Evolutionary conservation across 2,888 invertebrate genomes (phyloP).

Genomic region (Autographa gamma): DNA sequence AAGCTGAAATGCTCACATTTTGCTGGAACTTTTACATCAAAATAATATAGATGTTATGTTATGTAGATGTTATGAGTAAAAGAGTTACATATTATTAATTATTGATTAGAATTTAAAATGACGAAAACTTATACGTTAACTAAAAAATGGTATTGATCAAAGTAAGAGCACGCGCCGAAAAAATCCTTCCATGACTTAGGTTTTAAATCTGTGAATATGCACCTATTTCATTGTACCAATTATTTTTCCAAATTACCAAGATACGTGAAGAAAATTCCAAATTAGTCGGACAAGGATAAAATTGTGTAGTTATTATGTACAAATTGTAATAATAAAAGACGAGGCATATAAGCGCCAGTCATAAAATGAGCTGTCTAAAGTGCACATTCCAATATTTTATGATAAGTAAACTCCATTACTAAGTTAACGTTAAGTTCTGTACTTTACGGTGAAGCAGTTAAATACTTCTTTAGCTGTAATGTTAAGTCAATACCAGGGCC

Average conservation of each 20-base stretch:
- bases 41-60: too few relatives aligned
- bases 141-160: too few relatives aligned
- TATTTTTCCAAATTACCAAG: too few relatives aligned
- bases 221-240: too few relatives aligned
- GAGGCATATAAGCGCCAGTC: background rate
- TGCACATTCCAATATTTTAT: conserved; percentile 25
- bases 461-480: background rate
- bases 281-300: background rate
- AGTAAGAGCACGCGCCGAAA: too few relatives aligned
- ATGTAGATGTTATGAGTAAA: too few relatives aligned
- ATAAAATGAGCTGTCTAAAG: background rate
- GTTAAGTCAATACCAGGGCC: background rate
- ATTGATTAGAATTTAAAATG: too few relatives aligned
- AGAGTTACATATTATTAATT: too few relatives aligned
- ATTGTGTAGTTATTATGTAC: background rate
- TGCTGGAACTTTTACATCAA: background rate
- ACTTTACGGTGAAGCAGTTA: background rate
- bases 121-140: too few relatives aligned
- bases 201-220: too few relatives aligned
- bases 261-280: background rate
- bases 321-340: background rate
- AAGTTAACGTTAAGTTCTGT: conserved; percentile 3
- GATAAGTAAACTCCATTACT: conserved; percentile 25
- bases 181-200: too few relatives aligned
- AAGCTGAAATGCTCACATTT: background rate